Evolutionary conservation across 2,113 vertebrate genomes (phyloP), one percentile per base, ranked within the genome.

Genomic region (Eclectus roratus): DNA sequence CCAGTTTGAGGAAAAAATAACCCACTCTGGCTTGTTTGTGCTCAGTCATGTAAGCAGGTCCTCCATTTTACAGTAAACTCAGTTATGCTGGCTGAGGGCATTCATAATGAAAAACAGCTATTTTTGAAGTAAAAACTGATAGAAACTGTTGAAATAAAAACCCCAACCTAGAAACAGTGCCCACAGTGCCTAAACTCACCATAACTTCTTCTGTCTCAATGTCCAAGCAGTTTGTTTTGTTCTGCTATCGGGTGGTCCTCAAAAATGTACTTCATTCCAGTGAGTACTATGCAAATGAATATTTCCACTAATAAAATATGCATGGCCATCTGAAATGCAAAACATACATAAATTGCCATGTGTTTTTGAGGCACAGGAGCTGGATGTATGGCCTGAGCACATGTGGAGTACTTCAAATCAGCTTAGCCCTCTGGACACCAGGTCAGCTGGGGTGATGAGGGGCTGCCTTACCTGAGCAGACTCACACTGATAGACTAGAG

Each of bases 211-310:
- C 41, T 92, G 76, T 84, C 69, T 85, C 56, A 19, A 53, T 78
- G 81, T 81, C 46, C 86, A 98, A 98, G 95, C 97, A 97, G 89
- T 97, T 96, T 33, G 96, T 99, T 99, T 97, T 97, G 97, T 71
- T 99, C 98, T 50, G 58, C 92, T 60, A 98, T 98, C 60, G 97
- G 92, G 53, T 98, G 98, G 80, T 97, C 98, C 94, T 98, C 96
- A 89, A 93, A 97, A 83, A 91, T 73, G 73, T 94, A 66, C 92
- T 99, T 98, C 95, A 95, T 66, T 65, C 98, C 98, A 82, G 98
- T 99, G 97, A 99, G 98, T 98, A 97, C 97, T 58, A 84, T 56
- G 52, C 85, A 88, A 77, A 93, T 58, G 13, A 91, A 9, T 85
- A 28, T 88, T 92, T 88, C 44, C 77, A 76, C 73, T 93, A 46